Percentiles rank a stretch among this genome's conserved stretches.
phyloP scores from a whole-genome alignment of 2,113 vertebrate genomes.

The Amphiprion percula region DNA sequence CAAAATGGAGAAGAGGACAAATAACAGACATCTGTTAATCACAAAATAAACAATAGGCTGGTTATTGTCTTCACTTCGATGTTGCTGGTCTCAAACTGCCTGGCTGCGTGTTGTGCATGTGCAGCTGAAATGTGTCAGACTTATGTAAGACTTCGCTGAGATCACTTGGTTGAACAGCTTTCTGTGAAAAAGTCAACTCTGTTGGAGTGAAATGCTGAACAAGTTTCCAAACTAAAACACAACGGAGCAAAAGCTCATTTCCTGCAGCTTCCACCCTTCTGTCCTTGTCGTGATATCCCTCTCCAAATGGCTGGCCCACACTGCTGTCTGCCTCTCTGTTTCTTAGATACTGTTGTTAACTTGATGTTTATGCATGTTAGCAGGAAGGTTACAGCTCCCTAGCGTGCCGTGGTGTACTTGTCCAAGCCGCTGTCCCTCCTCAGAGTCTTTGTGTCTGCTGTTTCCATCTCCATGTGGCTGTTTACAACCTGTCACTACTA shows the following conservation, averaged over 20 bases:
- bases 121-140: constrained; percentile 11
- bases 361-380: constrained; percentile 43
- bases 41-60: constrained; percentile 14
- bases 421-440: constrained; percentile 23
- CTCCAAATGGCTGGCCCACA: constrained; percentile 21
- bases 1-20: not conserved
- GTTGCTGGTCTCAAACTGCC: constrained; percentile 6
- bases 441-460: constrained; percentile 34
- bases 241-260: constrained; percentile 31
- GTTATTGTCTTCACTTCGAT: constrained; percentile 12
- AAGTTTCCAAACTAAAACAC: constrained; percentile 23
- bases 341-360: constrained; percentile 63
- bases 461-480: constrained; percentile 37
- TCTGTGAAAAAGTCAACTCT: not conserved
- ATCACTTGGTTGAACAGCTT: not conserved
- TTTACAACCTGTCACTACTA: constrained; percentile 47
- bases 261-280: constrained; percentile 7
- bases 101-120: constrained; percentile 27
- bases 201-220: constrained; percentile 6
- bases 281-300: constrained; percentile 14
- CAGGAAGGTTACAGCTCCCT: constrained; percentile 37
- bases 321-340: constrained; percentile 16
- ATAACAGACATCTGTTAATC: constrained; percentile 3
- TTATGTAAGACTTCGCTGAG: constrained; percentile 58
- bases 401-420: not conserved